phyloP scores from a whole-genome alignment of 1,140 invertebrate species.

The Galendromus occidentalis region DNA sequence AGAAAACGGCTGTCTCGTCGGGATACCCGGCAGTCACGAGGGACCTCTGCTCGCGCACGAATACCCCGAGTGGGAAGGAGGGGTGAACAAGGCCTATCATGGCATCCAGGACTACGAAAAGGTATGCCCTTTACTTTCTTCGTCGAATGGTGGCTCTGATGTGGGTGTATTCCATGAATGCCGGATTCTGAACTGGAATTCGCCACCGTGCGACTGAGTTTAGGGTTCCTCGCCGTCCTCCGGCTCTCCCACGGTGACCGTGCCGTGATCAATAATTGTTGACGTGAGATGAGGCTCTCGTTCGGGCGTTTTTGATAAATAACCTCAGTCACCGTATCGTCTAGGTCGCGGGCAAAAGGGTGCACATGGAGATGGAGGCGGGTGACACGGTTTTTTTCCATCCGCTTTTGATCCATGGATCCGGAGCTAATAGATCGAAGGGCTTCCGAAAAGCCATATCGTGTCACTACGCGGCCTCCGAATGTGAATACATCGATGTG shows the following conservation, averaged over 20 bases:
- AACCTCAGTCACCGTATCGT: constrained; percentile 15
- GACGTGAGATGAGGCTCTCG: no score
- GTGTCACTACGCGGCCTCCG: constrained; percentile 52
- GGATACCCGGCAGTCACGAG: constrained; percentile 55
- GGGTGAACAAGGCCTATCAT: constrained; percentile 60
- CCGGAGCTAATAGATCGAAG: constrained; percentile 51
- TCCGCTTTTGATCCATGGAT: constrained; percentile 68
- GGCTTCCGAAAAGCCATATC: constrained; percentile 46
- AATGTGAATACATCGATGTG: constrained; percentile 52
- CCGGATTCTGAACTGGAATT: no score
- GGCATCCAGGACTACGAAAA: constrained; percentile 42
- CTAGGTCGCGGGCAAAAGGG: constrained; percentile 30
- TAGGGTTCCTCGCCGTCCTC: not conserved
- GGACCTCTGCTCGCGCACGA: constrained; percentile 43
- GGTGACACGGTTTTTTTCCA: constrained; percentile 83
- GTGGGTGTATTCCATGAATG: no score
- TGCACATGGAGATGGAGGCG: constrained; percentile 52
- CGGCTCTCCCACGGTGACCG: not conserved
- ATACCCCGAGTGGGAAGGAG: constrained; percentile 47
- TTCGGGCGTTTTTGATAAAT: not conserved
- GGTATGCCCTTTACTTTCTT: not conserved
- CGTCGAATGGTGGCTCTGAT: no score
- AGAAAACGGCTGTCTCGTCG: constrained; percentile 66
- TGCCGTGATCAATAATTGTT: no score
- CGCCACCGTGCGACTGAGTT: no score